A percentile compares a stretch with the other conserved stretches of the same genome.
Evolutionary conservation across 2,797 vertebrate species (phyloP).

Genomic region (Buphagus erythrorhynchus): DNA sequence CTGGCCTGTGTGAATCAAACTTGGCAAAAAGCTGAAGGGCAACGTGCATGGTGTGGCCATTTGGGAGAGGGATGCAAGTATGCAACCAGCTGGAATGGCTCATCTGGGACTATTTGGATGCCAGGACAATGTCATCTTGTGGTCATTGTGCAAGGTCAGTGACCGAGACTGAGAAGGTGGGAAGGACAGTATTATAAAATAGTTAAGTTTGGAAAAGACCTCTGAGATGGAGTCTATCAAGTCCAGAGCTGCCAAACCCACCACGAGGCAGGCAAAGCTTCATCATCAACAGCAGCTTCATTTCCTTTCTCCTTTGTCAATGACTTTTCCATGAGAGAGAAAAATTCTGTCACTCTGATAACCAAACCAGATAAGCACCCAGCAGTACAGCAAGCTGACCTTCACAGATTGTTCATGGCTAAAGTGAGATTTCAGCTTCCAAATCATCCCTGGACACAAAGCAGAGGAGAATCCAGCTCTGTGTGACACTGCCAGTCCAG

Average conservation of each 20-base stretch:
- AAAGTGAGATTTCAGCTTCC: conserved; percentile 4
- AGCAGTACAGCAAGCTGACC: not conserved
- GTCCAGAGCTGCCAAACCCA: not conserved
- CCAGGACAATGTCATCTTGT: not conserved
- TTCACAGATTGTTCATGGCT: not conserved
- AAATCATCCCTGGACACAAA: not conserved
- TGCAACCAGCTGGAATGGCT: not conserved
- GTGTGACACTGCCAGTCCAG: not conserved
- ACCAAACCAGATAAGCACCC: conserved; percentile 46
- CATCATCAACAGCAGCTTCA: not conserved
- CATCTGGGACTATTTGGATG: not conserved
- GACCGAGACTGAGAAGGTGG: conserved; percentile 9
- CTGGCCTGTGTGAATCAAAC: not conserved
- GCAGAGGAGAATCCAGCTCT: not conserved
- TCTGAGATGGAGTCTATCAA: not conserved
- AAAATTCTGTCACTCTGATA: conserved; percentile 13
- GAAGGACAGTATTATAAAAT: not conserved
- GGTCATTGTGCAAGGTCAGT: not conserved
- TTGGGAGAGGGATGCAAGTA: not conserved
- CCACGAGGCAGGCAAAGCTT: not conserved
- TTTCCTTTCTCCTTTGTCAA: conserved; percentile 52
- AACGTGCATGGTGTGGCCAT: not conserved
- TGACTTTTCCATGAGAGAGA: conserved; percentile 52
- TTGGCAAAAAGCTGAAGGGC: conserved; percentile 21
- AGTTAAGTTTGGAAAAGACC: not conserved